A percentile compares a stretch with the other conserved stretches of the same genome.
Conservation (phyloP, 2,888 invertebrate species). For the Cerceris rybyensis region DNA sequence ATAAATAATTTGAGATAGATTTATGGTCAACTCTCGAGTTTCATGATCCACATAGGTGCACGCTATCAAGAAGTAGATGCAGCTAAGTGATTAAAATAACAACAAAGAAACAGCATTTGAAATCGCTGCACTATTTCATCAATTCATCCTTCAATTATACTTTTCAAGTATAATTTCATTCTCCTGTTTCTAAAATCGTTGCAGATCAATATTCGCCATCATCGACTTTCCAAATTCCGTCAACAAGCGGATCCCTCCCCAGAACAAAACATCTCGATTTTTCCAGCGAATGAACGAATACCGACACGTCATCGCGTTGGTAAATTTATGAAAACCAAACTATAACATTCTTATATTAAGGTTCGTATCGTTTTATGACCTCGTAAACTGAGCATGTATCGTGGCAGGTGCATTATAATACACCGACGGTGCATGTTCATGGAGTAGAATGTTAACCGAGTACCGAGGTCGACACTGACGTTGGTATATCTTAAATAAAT, state of each 20-base stretch:
- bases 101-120: too few species aligned
- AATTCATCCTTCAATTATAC: too few species aligned
- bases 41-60: too few species aligned
- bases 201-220: not conserved
- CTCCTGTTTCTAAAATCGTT: too few species aligned
- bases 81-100: too few species aligned
- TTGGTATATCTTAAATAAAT: slow-evolving; percentile 66
- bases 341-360: slow-evolving; percentile 77
- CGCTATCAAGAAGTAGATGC: too few species aligned
- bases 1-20: too few species aligned
- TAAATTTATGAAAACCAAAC: slow-evolving; percentile 76
- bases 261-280: slow-evolving; percentile 33
- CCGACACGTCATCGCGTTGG: slow-evolving; percentile 30
- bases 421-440: slow-evolving; percentile 14
- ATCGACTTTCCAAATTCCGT: not conserved
- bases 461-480: slow-evolving; percentile 1
- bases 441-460: not conserved
- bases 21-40: too few species aligned
- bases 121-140: too few species aligned
- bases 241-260: slow-evolving; percentile 3
- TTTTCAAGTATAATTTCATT: too few species aligned
- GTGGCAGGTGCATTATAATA: slow-evolving; percentile 73
- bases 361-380: slow-evolving; percentile 75
- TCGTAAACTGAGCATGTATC: slow-evolving; percentile 72
- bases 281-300: slow-evolving; percentile 39